Evolutionary conservation across 1,140 invertebrate genomes (phyloP), one percentile per base, ranked within the genome.

Genomic region (Pseudomyrmex gracilis): DNA sequence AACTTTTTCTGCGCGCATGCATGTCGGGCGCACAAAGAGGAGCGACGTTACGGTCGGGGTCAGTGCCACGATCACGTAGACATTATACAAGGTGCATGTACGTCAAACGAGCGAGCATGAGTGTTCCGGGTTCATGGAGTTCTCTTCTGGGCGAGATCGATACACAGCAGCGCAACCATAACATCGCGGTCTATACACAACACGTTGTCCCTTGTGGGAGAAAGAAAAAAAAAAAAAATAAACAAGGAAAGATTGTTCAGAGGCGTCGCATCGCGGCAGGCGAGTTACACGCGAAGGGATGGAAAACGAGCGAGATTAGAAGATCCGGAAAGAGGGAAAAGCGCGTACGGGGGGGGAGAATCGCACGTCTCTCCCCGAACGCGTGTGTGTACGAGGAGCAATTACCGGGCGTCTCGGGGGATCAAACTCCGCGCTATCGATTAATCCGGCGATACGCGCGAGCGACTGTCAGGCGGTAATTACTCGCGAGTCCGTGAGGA

Each of bases 41-140:
- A 60, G 34, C 66, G 45, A 61, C 61, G 53, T 86, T 74, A 57
- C 70, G 77, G 64, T 80, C 76, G 76, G 84, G 88, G 88, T 89
- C 87, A 89, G 87, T 88, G 84, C 76, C 82, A 84, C 74, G 87
- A 89, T 85, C 82, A 86, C 66, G 84, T 80, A 73, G 74, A 70
- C 67, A 60, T 82, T 64, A 20, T 24, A 53, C 77, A 60, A 55
- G 49, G 58, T 74, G 55, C 55, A 87, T 82, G 34, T 43, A 74
- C 60, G 55, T 51, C 68, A 57, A 82, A 73, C 55, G 20, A 47
- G 60, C 71, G 68, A 24, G 7, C 49, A 84, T 66, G 77, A 70
- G 63, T 73, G 71, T 85, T 85, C 73, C 77, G 73, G 73, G 78
- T 77, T 88, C 68, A 68, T 61, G 51, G 76, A 70, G 76, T 43